Conservation (phyloP, 1,140 invertebrate species). For the Eumeta japonica region DNA sequence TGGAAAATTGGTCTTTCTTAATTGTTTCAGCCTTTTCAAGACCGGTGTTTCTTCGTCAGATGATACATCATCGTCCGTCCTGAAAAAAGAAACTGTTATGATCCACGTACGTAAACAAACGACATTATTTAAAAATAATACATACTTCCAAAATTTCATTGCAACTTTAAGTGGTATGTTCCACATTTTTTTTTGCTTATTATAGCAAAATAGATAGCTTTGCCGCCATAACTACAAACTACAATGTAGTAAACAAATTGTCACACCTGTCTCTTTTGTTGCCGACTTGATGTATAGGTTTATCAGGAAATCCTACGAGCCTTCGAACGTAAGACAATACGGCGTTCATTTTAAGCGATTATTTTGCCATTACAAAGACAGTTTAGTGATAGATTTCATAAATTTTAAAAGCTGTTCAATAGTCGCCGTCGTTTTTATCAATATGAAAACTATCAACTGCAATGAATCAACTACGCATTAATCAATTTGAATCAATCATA, state of each 20-base stretch:
- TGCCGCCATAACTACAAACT: conserved; percentile 49
- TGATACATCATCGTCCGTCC: conserved; percentile 35
- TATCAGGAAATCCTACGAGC: conserved; percentile 36
- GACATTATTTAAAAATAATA: conserved; percentile 3
- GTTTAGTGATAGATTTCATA: too few species aligned
- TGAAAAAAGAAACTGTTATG: conserved; percentile 19
- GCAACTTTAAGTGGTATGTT: conserved; percentile 34
- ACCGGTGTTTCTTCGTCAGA: conserved; percentile 34
- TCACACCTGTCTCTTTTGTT: conserved; percentile 53
- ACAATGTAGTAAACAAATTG: conserved; percentile 47
- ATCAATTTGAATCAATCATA: too few species aligned
- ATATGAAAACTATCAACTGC: too few species aligned
- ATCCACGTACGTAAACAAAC: not conserved
- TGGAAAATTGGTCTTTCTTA: conserved; percentile 32
- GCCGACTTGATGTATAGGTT: conserved; percentile 23
- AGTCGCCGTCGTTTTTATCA: too few species aligned
- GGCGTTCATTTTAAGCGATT: conserved; percentile 49
- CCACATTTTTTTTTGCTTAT: conserved; percentile 24
- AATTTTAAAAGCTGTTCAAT: too few species aligned
- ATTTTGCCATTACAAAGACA: too few species aligned
- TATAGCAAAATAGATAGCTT: conserved; percentile 25
- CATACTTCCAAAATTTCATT: conserved; percentile 41
- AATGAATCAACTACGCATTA: too few species aligned
- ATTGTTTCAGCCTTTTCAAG: conserved; percentile 31
- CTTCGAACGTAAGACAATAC: conserved; percentile 41